These are phyloP conservation scores for Heliocidaris tuberculata DNA, from an alignment of 35 echinoderm and acorn worm genomes.

Conservation along the genomic window DNA sequence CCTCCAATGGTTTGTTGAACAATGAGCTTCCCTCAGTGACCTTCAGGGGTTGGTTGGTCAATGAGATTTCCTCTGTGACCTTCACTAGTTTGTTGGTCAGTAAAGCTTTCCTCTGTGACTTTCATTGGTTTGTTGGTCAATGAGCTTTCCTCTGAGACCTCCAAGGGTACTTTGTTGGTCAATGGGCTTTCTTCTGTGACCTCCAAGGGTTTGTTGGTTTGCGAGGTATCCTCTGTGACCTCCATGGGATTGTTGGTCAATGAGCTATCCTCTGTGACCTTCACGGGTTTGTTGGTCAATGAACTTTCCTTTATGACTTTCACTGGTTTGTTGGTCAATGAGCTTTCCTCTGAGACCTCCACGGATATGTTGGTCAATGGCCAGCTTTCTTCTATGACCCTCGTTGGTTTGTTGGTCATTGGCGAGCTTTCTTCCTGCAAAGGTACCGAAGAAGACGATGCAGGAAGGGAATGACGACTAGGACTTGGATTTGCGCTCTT, in stretches of 20 bases:
- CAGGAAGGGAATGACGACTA: neutral
- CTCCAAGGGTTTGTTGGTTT: too few relatives aligned
- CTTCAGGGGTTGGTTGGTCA: neutral
- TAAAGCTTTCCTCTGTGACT: neutral
- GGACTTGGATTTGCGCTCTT: neutral
- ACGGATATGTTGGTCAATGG: neutral
- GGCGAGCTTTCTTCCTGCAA: neutral
- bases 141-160: too few relatives aligned
- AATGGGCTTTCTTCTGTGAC: too few relatives aligned
- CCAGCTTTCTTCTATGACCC: neutral
- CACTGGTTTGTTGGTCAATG: neutral
- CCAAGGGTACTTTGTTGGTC: too few relatives aligned
- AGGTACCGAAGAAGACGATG: neutral
- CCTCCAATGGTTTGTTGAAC: neutral
- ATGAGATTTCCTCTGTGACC: too few relatives aligned
- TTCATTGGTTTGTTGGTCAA: too few relatives aligned
- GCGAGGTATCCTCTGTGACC: too few relatives aligned
- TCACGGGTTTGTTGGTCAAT: too few relatives aligned
- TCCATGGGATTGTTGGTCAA: too few relatives aligned
- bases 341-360: neutral
- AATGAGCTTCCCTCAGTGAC: neutral
- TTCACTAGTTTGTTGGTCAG: too few relatives aligned
- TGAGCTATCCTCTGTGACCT: too few relatives aligned
- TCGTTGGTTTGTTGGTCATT: neutral
- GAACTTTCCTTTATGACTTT: too few relatives aligned